Conservation (phyloP, 1,140 invertebrate genomes). For the Calosoma granatense region DNA sequence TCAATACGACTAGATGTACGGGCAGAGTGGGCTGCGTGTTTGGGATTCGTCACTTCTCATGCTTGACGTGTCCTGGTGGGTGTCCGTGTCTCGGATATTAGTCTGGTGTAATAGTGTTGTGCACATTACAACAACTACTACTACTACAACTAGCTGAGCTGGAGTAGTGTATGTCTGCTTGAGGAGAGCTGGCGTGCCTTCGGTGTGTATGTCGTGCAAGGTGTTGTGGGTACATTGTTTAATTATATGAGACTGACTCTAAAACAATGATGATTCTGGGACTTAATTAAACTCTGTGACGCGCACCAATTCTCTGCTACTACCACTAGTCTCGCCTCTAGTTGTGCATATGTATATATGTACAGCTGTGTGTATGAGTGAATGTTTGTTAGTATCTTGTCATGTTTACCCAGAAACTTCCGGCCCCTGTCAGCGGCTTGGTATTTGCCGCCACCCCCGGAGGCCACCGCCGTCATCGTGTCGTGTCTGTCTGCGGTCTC, state of each 20-base stretch:
- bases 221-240: constrained; percentile 27
- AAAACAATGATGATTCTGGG: constrained; percentile 31
- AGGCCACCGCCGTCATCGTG: neutral
- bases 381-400: constrained; percentile 19
- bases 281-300: constrained; percentile 28
- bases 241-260: constrained; percentile 22
- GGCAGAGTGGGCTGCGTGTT: neutral
- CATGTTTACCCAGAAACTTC: constrained; percentile 25
- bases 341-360: too few relatives aligned
- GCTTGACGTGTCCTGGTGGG: neutral
- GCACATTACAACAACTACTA: too few relatives aligned
- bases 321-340: too few relatives aligned
- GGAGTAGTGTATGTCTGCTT: too few relatives aligned
- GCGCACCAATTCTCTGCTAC: neutral
- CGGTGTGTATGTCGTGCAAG: neutral
- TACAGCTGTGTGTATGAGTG: neutral
- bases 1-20: neutral
- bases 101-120: too few relatives aligned
- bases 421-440: neutral
- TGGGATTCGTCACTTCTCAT: neutral
- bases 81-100: too few relatives aligned
- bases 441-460: neutral
- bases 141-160: too few relatives aligned
- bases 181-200: too few relatives aligned
- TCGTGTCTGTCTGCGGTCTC: constrained; percentile 17